Evolutionary conservation across 2,888 invertebrate species (phyloP).

Genomic region (Cosmopolites sordidus): DNA sequence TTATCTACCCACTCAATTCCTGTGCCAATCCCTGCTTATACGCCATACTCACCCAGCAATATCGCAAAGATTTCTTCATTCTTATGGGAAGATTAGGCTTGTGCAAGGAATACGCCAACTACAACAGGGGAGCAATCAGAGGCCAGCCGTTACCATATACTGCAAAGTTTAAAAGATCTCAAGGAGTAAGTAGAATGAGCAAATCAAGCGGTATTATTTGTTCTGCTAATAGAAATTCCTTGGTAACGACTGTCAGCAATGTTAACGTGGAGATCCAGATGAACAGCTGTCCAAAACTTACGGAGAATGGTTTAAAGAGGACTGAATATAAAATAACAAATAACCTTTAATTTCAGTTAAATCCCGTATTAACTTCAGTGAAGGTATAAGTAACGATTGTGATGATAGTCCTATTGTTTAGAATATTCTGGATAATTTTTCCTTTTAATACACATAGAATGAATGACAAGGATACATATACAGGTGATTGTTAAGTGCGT

Average conservation of each 20-base stretch:
- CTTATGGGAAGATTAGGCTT: slow-evolving; percentile 52
- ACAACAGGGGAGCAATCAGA: slow-evolving; percentile 49
- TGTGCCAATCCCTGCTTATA: slow-evolving; percentile 68
- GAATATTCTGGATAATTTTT: too few species aligned
- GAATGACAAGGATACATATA: too few species aligned
- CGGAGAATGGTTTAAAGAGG: slow-evolving; percentile 10
- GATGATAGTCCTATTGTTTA: too few species aligned
- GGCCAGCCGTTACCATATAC: slow-evolving; percentile 27
- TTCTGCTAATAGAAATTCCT: slow-evolving; percentile 20
- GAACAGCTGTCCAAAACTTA: background rate
- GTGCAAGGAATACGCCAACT: slow-evolving; percentile 47
- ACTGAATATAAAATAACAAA: slow-evolving; percentile 8
- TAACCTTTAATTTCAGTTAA: slow-evolving; percentile 18
- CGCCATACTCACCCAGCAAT: slow-evolving; percentile 63
- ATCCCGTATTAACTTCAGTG: too few species aligned
- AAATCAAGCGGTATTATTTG: slow-evolving; percentile 28
- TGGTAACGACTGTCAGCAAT: slow-evolving; percentile 21
- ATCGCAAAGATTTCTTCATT: slow-evolving; percentile 56
- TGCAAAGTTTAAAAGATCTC: slow-evolving; percentile 13
- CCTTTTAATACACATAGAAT: too few species aligned
- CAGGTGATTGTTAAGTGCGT: too few species aligned
- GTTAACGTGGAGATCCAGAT: slow-evolving; percentile 23
- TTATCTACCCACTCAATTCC: slow-evolving; percentile 66
- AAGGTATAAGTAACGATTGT: too few species aligned
- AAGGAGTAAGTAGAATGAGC: slow-evolving; percentile 11